These are phyloP conservation scores for Paracyclopina nana DNA, from an alignment of 1,140 invertebrate species.

Conservation along the genomic window DNA sequence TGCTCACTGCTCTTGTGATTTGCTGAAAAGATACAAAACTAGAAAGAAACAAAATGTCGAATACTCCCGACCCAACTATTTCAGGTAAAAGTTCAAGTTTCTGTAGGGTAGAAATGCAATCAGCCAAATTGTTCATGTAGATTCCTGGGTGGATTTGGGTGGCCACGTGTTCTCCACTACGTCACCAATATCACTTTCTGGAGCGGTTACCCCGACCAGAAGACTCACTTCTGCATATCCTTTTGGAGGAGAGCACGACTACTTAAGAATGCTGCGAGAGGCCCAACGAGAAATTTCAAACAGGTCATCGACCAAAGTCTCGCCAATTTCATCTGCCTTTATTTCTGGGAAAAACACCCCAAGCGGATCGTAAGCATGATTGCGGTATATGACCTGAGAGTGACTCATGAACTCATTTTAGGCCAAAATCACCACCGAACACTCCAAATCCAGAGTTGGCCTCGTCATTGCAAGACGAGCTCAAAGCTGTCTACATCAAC, in stretches of 20 bases:
- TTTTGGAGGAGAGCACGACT: constrained; percentile 40
- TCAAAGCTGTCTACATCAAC: constrained; percentile 58
- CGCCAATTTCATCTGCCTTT: constrained; percentile 16
- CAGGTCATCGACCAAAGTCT: constrained; percentile 53
- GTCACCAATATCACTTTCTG: too few species aligned
- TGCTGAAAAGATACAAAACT: too few species aligned
- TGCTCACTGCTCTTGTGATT: too few species aligned
- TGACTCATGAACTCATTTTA: constrained; percentile 24
- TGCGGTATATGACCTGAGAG: constrained; percentile 21
- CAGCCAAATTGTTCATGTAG: neutral
- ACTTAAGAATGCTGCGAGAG: constrained; percentile 55
- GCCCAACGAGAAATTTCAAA: constrained; percentile 69
- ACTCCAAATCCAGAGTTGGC: constrained; percentile 59
- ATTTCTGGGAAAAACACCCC: constrained; percentile 38
- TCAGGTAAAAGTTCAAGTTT: too few species aligned
- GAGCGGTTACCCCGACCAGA: too few species aligned
- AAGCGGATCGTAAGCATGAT: constrained; percentile 19
- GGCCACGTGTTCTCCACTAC: too few species aligned
- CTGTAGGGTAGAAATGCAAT: too few species aligned
- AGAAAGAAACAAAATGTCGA: too few species aligned
- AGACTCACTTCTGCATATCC: constrained; percentile 30
- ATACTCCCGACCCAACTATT: too few species aligned
- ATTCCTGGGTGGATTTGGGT: constrained; percentile 12
- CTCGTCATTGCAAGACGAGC: constrained; percentile 38
- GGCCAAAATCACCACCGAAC: constrained; percentile 73